phyloP scores from a whole-genome alignment of 2,797 vertebrate genomes.

The Rhynchonycteris naso region DNA sequence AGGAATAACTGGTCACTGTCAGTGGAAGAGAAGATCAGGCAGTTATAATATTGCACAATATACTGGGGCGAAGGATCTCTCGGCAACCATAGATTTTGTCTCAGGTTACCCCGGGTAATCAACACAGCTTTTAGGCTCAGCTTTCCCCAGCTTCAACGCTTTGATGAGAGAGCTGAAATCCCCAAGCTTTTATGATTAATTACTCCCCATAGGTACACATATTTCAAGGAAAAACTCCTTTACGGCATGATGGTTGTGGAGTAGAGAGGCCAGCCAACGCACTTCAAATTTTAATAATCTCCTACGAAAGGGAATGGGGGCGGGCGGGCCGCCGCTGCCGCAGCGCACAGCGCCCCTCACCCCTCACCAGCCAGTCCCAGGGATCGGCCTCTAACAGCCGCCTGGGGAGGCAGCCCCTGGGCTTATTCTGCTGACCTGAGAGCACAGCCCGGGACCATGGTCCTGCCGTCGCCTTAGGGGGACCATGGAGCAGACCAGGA shows the following conservation, averaged over 20 bases:
- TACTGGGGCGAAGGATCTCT: constrained; percentile 92
- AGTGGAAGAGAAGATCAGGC: constrained; percentile 85
- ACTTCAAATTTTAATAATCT: constrained; percentile 84
- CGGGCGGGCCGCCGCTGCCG: background rate
- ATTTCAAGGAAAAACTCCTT: constrained; percentile 87
- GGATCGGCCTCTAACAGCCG: background rate
- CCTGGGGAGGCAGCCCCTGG: background rate
- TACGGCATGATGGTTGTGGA: constrained; percentile 70
- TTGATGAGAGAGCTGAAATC: constrained; percentile 91
- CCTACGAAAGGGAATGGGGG: constrained; percentile 67
- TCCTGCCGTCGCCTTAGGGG: background rate
- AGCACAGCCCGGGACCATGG: accelerated
- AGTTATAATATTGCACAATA: constrained; percentile 90
- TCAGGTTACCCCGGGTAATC: constrained; percentile 94
- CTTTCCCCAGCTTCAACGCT: constrained; percentile 92
- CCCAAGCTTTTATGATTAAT: constrained; percentile 93
- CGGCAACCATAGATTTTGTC: constrained; percentile 95
- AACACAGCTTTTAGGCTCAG: constrained; percentile 95
- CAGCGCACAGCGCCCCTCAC: background rate
- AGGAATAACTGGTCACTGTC: constrained; percentile 88
- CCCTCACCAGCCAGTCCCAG: background rate
- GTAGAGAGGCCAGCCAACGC: constrained; percentile 73
- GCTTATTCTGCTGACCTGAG: background rate
- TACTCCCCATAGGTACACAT: constrained; percentile 89
- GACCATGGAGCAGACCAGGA: background rate